Percentiles rank a stretch among this genome's conserved stretches.
Evolutionary conservation across 2,797 vertebrate species (phyloP).

Genomic region (Acanthis flammea): DNA sequence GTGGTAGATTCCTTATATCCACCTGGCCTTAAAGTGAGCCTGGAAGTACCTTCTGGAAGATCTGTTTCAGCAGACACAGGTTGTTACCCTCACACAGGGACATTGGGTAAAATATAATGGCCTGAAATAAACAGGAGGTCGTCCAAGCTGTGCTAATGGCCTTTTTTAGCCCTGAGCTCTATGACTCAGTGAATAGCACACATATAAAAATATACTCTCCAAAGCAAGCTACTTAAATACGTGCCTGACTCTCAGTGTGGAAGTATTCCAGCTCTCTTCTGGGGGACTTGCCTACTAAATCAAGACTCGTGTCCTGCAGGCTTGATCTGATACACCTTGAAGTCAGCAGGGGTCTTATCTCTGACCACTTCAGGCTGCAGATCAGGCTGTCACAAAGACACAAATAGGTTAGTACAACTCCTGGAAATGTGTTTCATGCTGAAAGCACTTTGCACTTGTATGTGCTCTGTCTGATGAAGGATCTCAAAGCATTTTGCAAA

Average conservation of each 20-base stretch:
- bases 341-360: slow-evolving; percentile 20
- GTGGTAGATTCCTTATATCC: background rate
- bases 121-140: slow-evolving; percentile 15
- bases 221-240: background rate
- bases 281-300: slow-evolving; percentile 2
- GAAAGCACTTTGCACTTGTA: background rate
- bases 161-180: background rate
- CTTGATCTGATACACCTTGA: slow-evolving; percentile 36
- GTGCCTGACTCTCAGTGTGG: background rate
- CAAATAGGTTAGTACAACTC: slow-evolving; percentile 8
- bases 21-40: background rate
- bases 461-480: background rate
- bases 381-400: slow-evolving; percentile 4
- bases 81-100: background rate
- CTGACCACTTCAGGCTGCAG: slow-evolving; percentile 36
- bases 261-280: background rate
- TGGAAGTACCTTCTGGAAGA: slow-evolving; percentile 1
- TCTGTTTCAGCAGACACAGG: background rate
- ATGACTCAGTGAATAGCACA: background rate
- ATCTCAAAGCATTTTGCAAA: slow-evolving; percentile 45
- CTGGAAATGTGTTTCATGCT: slow-evolving; percentile 10
- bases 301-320: background rate
- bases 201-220: background rate
- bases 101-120: background rate
- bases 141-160: background rate